phyloP scores from a whole-genome alignment of 2,797 vertebrate species.

The Premnoplex brunnescens region DNA sequence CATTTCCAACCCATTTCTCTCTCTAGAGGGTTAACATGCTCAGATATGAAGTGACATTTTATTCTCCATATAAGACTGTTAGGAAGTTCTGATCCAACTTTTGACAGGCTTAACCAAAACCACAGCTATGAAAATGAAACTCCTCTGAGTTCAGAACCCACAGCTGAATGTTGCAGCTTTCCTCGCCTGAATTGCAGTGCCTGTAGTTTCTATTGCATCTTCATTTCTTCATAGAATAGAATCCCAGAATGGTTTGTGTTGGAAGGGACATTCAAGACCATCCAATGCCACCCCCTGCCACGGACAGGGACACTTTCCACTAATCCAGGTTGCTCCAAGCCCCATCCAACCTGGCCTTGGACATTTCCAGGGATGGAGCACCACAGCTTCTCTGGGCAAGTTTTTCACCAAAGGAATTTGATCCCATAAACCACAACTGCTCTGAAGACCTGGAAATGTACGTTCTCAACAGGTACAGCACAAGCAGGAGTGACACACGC shows the following conservation, averaged over 20 bases:
- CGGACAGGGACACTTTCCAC: background rate
- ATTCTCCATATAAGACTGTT: background rate
- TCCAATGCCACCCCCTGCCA: background rate
- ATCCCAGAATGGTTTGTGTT: background rate
- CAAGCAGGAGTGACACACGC: background rate
- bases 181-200: background rate
- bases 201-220: background rate
- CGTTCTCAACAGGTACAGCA: background rate
- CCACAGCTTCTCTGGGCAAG: fast-evolving
- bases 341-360: background rate
- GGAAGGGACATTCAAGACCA: background rate
- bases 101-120: conserved; percentile 43
- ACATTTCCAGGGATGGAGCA: background rate
- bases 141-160: background rate
- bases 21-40: background rate
- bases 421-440: background rate
- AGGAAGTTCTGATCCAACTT: conserved; percentile 11
- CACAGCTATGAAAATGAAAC: conserved; percentile 35
- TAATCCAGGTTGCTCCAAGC: background rate
- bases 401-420: background rate
- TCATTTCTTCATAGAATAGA: background rate
- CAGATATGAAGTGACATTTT: background rate
- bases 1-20: background rate
- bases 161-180: background rate
- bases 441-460: background rate